A percentile compares a stretch with the other conserved stretches of the same genome.
phyloP scores from a whole-genome alignment of 1,140 invertebrate genomes.

The Bombus confusus region DNA sequence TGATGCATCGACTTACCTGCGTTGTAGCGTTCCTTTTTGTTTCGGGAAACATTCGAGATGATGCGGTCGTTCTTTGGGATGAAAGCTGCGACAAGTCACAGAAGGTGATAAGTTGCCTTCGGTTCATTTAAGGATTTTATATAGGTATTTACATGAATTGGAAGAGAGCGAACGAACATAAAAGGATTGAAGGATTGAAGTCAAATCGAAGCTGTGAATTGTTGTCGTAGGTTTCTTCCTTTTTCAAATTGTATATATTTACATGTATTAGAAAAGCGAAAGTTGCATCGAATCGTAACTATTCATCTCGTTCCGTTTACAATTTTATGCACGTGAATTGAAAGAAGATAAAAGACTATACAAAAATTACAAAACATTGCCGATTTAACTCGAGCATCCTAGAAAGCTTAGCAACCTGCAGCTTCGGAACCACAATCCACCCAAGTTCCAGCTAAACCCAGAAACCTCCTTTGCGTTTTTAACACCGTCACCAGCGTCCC shows the following conservation, averaged over 20 bases:
- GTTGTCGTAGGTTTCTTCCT: no score
- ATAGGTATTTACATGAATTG: neutral
- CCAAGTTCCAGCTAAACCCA: neutral
- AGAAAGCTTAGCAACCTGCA: neutral
- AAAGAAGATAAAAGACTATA: neutral
- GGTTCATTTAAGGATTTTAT: neutral
- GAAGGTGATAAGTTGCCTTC: neutral
- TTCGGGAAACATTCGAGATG: no score
- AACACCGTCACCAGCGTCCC: neutral
- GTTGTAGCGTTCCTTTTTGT: neutral
- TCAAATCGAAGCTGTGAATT: no score
- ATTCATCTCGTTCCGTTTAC: no score
- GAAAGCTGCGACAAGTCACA: neutral
- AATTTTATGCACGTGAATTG: neutral
- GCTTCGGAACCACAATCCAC: neutral
- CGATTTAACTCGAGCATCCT: neutral
- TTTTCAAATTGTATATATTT: no score
- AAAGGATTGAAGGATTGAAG: no score
- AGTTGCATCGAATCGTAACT: no score
- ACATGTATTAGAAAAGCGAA: no score
- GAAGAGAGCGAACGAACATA: neutral
- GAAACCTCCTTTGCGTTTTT: neutral
- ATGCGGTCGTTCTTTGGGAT: neutral
- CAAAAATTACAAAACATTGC: neutral
- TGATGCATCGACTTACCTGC: constrained; percentile 8